Base-by-base conservation (phyloP, 1,140 invertebrate species). In the Pemphigus obesinymphae region DNA sequence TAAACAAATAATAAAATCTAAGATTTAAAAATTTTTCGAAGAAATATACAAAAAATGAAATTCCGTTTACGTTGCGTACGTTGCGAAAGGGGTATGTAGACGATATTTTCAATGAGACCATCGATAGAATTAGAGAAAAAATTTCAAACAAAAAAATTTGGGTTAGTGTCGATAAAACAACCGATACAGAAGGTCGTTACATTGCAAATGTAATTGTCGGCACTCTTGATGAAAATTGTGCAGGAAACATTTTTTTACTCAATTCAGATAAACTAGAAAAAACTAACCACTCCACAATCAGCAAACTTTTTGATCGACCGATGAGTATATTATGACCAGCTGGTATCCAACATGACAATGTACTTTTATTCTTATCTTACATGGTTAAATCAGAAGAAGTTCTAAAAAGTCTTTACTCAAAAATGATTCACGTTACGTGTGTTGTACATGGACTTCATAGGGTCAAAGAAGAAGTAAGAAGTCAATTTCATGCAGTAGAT, bases 381-480 rank as follows among this genome's bases (percentile, higher is more conserved):
- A 80, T 80, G 76, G 17, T 61, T 17, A 80, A 80, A 80, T 5
- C 76, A 3, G 55, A 8, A 61, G 26, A 8, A 61, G 26, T 58
- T 37, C 55, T 80, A 11, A 80, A 61, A 23, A 63, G 20, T 34
- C 34, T 80, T 61, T 80, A 80, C 34, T 58, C 82, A 15, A 83
- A 84, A 45, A 76, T 85, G 50, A 55, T 85, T 55, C 84, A 86
- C 70, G 76, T 87, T 1, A 87, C 85, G 10, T 88, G 86, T 83
- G 82, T 87, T 20, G 86, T 85, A 48, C 86, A 88, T 83, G 85
- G 82, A 82, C 34, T 87, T 61, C 84, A 88, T 82, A 37, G 84
- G 81, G 68, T 88, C 66, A 85, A 85, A 34, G 86, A 88, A 85
- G 82, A 84, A 50, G 80, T 88, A 11, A 70, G 87, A 82, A 48